Evolutionary conservation across 1,140 invertebrate genomes (phyloP).

Genomic region (Cheumatopsyche charites): DNA sequence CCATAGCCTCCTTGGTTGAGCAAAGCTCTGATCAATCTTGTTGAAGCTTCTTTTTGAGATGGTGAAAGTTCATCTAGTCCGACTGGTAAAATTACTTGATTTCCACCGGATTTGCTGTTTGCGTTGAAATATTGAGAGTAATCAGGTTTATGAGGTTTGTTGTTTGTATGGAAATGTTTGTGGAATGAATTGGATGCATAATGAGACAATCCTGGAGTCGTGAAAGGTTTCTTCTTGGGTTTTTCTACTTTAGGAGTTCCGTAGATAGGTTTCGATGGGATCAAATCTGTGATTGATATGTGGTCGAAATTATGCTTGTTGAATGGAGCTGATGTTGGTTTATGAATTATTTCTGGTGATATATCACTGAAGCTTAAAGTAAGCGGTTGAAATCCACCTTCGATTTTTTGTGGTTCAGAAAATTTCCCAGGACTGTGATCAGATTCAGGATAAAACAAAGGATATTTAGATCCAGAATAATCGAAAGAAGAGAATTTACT

Average conservation of each 20-base stretch:
- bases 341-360: constrained; percentile 11
- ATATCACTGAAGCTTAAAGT: constrained; percentile 24
- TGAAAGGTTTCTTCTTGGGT: constrained; percentile 49
- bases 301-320: constrained; percentile 38
- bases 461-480: constrained; percentile 19
- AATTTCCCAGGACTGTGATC: constrained; percentile 36
- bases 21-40: constrained; percentile 44
- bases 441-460: background rate
- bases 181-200: constrained; percentile 46
- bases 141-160: constrained; percentile 39
- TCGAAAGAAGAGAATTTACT: constrained; percentile 33
- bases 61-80: constrained; percentile 28
- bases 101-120: constrained; percentile 40
- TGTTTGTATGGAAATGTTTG: constrained; percentile 17
- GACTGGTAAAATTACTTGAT: constrained; percentile 38
- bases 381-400: constrained; percentile 44
- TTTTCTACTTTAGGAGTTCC: constrained; percentile 43
- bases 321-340: constrained; percentile 14
- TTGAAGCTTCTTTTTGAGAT: constrained; percentile 42
- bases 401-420: constrained; percentile 36
- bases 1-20: constrained; percentile 47
- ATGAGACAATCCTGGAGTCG: constrained; percentile 55
- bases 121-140: constrained; percentile 41
- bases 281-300: constrained; percentile 26
- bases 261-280: constrained; percentile 43